Percentiles rank a stretch among this genome's conserved stretches.
phyloP scores from a whole-genome alignment of 2,888 invertebrate species.

The Homarus gammarus region DNA sequence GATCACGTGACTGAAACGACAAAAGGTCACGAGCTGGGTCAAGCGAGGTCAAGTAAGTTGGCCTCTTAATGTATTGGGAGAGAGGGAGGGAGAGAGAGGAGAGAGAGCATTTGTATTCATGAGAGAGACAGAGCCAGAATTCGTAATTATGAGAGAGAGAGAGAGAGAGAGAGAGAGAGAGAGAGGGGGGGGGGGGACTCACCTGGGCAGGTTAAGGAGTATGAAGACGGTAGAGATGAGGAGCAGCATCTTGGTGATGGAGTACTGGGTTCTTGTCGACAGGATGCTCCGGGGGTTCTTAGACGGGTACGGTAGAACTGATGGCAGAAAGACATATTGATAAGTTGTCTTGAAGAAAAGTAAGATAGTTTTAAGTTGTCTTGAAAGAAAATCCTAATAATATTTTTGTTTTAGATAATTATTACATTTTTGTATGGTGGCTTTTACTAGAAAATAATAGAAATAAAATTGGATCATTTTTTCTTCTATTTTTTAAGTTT shows the following conservation, averaged over 20 bases:
- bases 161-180: too few relatives aligned
- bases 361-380: too few relatives aligned
- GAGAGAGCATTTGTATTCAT: not conserved
- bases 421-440: too few relatives aligned
- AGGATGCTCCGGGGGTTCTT: slow-evolving; percentile 79
- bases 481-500: too few relatives aligned
- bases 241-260: slow-evolving; percentile 88
- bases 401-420: too few relatives aligned
- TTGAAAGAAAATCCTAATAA: too few relatives aligned
- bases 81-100: slow-evolving; percentile 6
- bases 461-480: too few relatives aligned
- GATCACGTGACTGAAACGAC: slow-evolving; percentile 84
- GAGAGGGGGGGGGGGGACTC: not conserved
- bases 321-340: not conserved
- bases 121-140: too few relatives aligned
- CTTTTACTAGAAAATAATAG: too few relatives aligned
- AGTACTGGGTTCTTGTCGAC: slow-evolving; percentile 77
- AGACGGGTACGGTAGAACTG: slow-evolving; percentile 40
- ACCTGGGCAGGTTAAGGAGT: slow-evolving; percentile 85
- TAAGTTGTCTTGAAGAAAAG: not conserved
- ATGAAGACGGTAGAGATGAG: slow-evolving; percentile 90
- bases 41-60: not conserved
- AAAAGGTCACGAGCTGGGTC: too few relatives aligned
- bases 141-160: too few relatives aligned
- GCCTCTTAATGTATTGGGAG: not conserved